Conservation (phyloP, 2,797 vertebrate species). For the Martes flavigula region DNA sequence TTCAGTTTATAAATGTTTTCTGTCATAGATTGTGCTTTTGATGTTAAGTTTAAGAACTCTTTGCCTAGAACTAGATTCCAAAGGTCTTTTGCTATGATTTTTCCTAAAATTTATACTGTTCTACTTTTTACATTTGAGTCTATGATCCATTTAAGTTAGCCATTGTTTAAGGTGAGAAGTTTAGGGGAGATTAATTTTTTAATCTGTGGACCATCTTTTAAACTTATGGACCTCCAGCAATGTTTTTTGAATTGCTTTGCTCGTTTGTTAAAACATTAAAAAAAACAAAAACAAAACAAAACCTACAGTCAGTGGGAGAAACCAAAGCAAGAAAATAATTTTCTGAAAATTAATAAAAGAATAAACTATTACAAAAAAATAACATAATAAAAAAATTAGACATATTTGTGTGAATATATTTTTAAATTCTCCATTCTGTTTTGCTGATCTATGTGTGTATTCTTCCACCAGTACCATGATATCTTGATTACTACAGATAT, state of each 20-base stretch:
- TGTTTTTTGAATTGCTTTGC: background rate
- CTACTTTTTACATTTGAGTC: background rate
- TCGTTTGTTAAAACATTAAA: background rate
- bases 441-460: background rate
- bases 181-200: background rate
- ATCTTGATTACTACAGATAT: background rate
- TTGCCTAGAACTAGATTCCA: background rate
- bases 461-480: no score
- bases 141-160: background rate
- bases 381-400: no score
- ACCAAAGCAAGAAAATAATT: no score
- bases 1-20: background rate
- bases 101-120: background rate
- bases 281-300: no score
- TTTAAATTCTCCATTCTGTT: background rate
- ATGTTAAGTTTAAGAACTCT: background rate
- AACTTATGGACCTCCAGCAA: background rate
- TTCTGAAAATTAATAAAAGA: no score
- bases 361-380: no score
- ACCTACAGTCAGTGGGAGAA: no score
- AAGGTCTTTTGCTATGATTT: background rate
- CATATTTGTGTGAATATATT: background rate
- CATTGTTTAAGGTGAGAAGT: background rate
- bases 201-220: background rate
- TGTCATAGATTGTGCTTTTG: background rate